Conservation (phyloP, 2,888 invertebrate genomes). For the Steromphala cineraria region DNA sequence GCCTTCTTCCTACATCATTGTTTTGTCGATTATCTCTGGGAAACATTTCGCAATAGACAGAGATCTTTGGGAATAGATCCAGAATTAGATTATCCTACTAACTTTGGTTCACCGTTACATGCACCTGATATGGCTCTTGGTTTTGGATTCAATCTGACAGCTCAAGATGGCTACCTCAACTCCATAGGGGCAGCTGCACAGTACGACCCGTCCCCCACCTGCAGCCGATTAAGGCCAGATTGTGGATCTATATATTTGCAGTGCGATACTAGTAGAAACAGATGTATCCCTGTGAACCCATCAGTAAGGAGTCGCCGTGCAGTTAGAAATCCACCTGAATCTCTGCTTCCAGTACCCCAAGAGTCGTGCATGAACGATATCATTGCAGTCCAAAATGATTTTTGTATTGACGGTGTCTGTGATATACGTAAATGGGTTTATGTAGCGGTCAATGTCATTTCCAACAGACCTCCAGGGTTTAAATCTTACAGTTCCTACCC, state of each 20-base stretch:
- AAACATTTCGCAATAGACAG: conserved; percentile 50
- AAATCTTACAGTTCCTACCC: conserved; percentile 53
- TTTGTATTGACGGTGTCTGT: conserved; percentile 58
- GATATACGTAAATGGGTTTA: conserved; percentile 63
- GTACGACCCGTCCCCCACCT: conserved; percentile 47
- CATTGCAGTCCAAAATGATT: conserved; percentile 56
- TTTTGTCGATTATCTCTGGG: conserved; percentile 59
- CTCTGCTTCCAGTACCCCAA: conserved; percentile 14
- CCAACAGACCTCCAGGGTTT: conserved; percentile 59
- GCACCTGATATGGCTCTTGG: conserved; percentile 54
- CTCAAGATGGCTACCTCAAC: conserved; percentile 52
- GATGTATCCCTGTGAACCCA: not conserved
- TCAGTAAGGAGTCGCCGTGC: not conserved
- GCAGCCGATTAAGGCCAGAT: conserved; percentile 35
- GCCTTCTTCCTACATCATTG: conserved; percentile 62
- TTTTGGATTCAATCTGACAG: conserved; percentile 50
- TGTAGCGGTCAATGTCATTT: conserved; percentile 61
- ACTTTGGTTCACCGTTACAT: conserved; percentile 31
- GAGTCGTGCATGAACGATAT: conserved; percentile 39
- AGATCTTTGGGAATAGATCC: conserved; percentile 22
- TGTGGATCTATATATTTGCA: conserved; percentile 49
- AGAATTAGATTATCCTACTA: not conserved
- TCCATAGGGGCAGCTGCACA: conserved; percentile 43
- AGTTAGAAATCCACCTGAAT: not conserved
- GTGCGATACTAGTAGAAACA: not conserved